Base-by-base conservation (phyloP, 1,140 invertebrate genomes). In the Sipha flava region DNA sequence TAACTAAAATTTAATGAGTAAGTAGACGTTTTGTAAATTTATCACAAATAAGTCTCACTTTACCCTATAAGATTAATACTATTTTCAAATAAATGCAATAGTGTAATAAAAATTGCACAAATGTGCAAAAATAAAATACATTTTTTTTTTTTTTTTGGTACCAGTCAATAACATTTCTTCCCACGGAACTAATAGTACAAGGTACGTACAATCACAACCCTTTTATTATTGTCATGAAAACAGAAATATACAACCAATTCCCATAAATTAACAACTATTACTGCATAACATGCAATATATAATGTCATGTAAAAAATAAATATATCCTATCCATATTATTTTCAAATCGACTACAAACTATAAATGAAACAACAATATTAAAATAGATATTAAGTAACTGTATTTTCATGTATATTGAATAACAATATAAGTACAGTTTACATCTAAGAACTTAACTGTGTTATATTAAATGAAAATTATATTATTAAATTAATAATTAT, bases 131-230 rank as follows among this genome's bases (percentile, higher is more conserved):
- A 34, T 26, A 34, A 29, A 31, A 52, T 29, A 4, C 4, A 57
- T 4, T 57, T 75, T 54, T 18, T 21, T 75, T n/a, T 18, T 34
- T 54, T 31, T 54, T 64, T 9, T 64, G 26, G 77, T 66, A 79
- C 77, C 43, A 79, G 23, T 47, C 57, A 79, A 66, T 79, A 79
- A 49, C 45, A 66, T 79, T 49, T 68, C 7, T 31, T 45, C n/a
- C 75, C 10, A 62, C 7, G 75, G 29, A 75, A 54, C 70, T 34
- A 34, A 26, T 54, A 34, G 70, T 75, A 75, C 70, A 75, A 75
- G 70, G 70, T 16, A 75, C 70, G 49, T 47, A 75, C 37, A 75
- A 75, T 75, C 45, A 37, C 14, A 54, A 37, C 47, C 47, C 47
- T 26, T 54, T 75, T 75, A 75, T 75, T 37, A 54, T 34, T 75